These are phyloP conservation scores for Thunnus maccoyii DNA, from an alignment of 2,113 vertebrate genomes.

Conservation along the genomic window DNA sequence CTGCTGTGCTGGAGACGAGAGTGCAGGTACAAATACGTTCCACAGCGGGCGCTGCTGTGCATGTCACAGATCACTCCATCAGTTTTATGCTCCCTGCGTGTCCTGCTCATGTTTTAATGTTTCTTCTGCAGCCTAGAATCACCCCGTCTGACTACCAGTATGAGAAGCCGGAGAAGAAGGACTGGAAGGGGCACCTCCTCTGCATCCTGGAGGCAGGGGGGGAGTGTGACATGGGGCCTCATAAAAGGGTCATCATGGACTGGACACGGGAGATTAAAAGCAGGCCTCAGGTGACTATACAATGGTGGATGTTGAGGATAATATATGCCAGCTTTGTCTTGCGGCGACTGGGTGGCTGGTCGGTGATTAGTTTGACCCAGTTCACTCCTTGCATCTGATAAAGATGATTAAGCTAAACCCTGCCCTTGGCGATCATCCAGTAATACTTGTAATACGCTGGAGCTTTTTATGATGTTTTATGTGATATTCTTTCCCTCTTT, in stretches of 20 bases:
- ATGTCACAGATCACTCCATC: too few relatives aligned
- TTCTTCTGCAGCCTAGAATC: slow-evolving; percentile 62
- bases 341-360: neutral
- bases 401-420: slow-evolving; percentile 62
- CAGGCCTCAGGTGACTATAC: slow-evolving; percentile 72
- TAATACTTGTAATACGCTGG: slow-evolving; percentile 1
- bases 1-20: slow-evolving; percentile 77
- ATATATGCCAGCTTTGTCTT: neutral
- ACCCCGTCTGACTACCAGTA: slow-evolving; percentile 55
- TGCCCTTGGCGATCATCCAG: slow-evolving; percentile 16
- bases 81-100: too few relatives aligned
- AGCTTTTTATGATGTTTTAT: slow-evolving; percentile 1
- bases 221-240: slow-evolving; percentile 76
- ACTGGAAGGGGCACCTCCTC: slow-evolving; percentile 78
- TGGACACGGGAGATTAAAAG: slow-evolving; percentile 76
- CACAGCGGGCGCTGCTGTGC: too few relatives aligned
- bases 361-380: slow-evolving; percentile 67
- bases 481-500: neutral
- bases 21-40: slow-evolving; percentile 48
- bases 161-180: slow-evolving; percentile 67
- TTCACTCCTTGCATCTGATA: slow-evolving; percentile 47
- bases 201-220: slow-evolving; percentile 75
- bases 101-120: neutral
- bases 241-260: slow-evolving; percentile 82
- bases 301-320: neutral